Base-by-base conservation (phyloP, 1,140 invertebrate species). In the Plectrocnemia conspersa region DNA sequence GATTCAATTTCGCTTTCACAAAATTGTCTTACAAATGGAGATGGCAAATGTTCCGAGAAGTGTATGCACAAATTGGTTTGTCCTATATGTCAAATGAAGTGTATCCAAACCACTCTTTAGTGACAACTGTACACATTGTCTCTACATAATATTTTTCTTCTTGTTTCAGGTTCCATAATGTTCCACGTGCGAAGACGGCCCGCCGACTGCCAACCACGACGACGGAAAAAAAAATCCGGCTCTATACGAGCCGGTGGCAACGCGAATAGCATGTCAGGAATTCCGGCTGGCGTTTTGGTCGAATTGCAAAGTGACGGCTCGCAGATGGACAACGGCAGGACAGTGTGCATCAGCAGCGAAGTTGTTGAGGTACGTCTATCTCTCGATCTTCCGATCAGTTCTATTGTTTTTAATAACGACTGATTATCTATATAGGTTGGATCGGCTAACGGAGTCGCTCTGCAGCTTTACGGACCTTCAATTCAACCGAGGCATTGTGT, bases 401-500 rank as follows among this genome's bases (percentile, higher is more conserved):
- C n/a, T n/a, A n/a, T n/a, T n/a, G n/a, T n/a, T n/a, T n/a, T n/a
- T n/a, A n/a, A n/a, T n/a, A n/a, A n/a, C n/a, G n/a, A n/a, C n/a
- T n/a, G n/a, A n/a, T n/a, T n/a, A n/a, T n/a, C 24, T 18, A 40
- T 50, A 11, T 44, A 82, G 79, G 78, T 82, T 19, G 82, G 82
- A 6, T 84, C 82, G 1, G 82, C 81, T 18, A 83, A 82, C 58
- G 78, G 81, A 27, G 81, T 81, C 32, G 77, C 79, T 19, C 66
- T 82, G 38, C 81, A 84, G 61, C 70, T 88, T 24, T 83, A 83
- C 62, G 88, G 88, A 27, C 85, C 88, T 18, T 88, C 87, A 56
- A 89, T 96, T 42, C 89, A 91, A 76, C 86, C 93, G 0, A 78
- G 91, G 24, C 95, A 98, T 71, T 97, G 93, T 73, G 91, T 97